These are phyloP conservation scores for Neoscelio sp. DNA, from an alignment of 2,888 invertebrate species.

Conservation along the genomic window DNA sequence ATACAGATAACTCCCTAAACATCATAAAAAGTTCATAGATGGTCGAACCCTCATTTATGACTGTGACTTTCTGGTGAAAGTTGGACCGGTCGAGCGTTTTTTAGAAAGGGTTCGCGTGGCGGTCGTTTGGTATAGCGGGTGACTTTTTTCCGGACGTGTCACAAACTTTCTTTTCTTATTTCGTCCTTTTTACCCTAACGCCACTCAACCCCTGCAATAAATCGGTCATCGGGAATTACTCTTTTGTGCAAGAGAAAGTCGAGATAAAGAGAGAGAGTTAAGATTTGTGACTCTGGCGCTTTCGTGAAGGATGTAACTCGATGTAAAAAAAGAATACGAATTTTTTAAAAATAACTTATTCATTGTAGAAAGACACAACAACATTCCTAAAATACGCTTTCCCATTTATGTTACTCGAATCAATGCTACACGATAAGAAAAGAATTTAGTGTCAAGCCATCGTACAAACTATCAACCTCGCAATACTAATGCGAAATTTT, in stretches of 20 bases:
- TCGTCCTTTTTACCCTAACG: slow-evolving; percentile 57
- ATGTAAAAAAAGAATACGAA: slow-evolving; percentile 12
- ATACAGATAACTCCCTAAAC: slow-evolving; percentile 74
- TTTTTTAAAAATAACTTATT: too few species aligned
- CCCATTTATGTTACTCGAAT: too few species aligned
- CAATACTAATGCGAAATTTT: too few species aligned
- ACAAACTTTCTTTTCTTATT: slow-evolving; percentile 76
- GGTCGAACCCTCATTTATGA: slow-evolving; percentile 76
- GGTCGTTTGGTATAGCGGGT: slow-evolving; percentile 57
- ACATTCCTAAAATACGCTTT: too few species aligned
- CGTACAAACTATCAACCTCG: background rate
- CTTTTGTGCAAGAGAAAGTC: slow-evolving; percentile 77
- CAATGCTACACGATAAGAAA: slow-evolving; percentile 21
- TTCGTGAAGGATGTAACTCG: slow-evolving; percentile 59
- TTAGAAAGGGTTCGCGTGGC: slow-evolving; percentile 76
- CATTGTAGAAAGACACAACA: too few species aligned
- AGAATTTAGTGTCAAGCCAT: too few species aligned
- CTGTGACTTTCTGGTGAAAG: slow-evolving; percentile 77
- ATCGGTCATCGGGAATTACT: slow-evolving; percentile 74
- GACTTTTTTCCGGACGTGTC: slow-evolving; percentile 69
- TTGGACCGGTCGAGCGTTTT: slow-evolving; percentile 63
- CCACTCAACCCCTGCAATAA: slow-evolving; percentile 81
- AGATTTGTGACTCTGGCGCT: slow-evolving; percentile 69
- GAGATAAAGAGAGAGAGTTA: slow-evolving; percentile 63
- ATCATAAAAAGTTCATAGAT: slow-evolving; percentile 78